Evolutionary conservation across 2,888 invertebrate genomes (phyloP).

Genomic region (Melipona beecheii): DNA sequence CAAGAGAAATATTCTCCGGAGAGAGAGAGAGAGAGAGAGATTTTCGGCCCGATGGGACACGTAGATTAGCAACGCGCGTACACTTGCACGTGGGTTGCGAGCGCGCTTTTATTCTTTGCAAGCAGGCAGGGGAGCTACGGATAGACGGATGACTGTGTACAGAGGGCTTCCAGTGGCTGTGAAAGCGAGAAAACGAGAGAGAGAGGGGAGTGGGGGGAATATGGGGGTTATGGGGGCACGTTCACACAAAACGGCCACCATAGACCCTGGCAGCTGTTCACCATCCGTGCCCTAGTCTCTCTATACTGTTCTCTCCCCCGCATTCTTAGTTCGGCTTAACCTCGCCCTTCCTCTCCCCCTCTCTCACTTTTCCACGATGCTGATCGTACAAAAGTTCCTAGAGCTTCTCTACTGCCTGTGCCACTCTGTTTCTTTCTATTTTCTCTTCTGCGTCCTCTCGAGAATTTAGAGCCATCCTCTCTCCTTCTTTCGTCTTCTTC

Average conservation of each 20-base stretch:
- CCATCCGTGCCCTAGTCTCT: conserved; percentile 80
- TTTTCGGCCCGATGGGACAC: conserved; percentile 65
- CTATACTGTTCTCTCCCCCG: conserved; percentile 75
- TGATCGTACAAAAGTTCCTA: conserved; percentile 13
- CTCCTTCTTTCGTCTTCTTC: not conserved
- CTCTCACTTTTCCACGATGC: conserved; percentile 6
- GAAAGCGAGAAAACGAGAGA: conserved; percentile 29
- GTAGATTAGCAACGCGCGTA: conserved; percentile 52
- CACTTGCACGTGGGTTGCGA: conserved; percentile 45
- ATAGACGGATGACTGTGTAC: conserved; percentile 50
- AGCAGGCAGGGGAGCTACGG: conserved; percentile 33
- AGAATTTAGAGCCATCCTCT: conserved; percentile 1
- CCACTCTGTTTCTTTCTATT: not conserved
- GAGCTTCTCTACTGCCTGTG: conserved; percentile 8
- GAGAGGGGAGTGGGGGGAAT: conserved; percentile 45
- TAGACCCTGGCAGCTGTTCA: conserved; percentile 79
- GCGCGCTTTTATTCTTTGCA: conserved; percentile 63
- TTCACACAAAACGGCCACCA: conserved; percentile 77
- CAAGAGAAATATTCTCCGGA: conserved; percentile 11
- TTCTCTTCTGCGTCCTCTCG: conserved; percentile 7
- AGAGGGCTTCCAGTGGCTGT: conserved; percentile 52
- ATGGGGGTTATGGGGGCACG: conserved; percentile 78
- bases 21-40: conserved; percentile 17
- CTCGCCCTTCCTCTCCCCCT: conserved; percentile 59
- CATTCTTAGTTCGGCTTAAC: conserved; percentile 76